These are phyloP conservation scores for Mesoligia furuncula DNA, from an alignment of 2,888 invertebrate species.

Conservation along the genomic window DNA sequence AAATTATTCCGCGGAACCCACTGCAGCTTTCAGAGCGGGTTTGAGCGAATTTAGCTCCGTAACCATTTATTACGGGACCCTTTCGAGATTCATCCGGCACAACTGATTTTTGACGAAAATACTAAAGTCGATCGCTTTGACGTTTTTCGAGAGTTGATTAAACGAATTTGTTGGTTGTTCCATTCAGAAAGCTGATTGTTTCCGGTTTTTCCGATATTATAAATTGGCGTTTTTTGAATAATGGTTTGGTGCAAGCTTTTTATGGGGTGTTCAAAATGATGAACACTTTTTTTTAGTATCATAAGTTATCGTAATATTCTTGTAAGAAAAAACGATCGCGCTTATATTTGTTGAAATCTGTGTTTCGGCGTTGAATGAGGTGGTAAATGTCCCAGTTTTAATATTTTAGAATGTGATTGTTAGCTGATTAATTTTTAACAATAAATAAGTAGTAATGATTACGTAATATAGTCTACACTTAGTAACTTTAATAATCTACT, in stretches of 20 bases:
- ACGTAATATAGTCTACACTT: background rate
- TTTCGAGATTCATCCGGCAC: conserved; percentile 69
- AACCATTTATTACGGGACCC: conserved; percentile 76
- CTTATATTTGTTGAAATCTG: background rate
- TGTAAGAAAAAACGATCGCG: background rate
- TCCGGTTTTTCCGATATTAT: conserved; percentile 39
- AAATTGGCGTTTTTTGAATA: conserved; percentile 44
- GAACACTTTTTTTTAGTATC: background rate
- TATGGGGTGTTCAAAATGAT: conserved; percentile 39
- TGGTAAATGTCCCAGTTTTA: background rate
- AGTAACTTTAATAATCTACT: background rate
- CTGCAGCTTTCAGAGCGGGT: conserved; percentile 76
- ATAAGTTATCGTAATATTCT: background rate
- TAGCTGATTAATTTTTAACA: background rate
- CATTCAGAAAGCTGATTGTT: conserved; percentile 39
- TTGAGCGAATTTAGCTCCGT: conserved; percentile 73
- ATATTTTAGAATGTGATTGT: background rate
- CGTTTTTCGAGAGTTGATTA: conserved; percentile 62
- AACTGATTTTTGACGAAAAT: conserved; percentile 75
- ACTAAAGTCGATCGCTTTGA: conserved; percentile 62
- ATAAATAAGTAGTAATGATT: background rate
- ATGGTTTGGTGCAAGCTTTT: conserved; percentile 25
- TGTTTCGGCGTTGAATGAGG: background rate
- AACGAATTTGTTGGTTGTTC: conserved; percentile 62
- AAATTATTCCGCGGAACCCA: conserved; percentile 82